phyloP scores from a whole-genome alignment of 1,140 invertebrate genomes.

The Acyrthosiphon pisum region DNA sequence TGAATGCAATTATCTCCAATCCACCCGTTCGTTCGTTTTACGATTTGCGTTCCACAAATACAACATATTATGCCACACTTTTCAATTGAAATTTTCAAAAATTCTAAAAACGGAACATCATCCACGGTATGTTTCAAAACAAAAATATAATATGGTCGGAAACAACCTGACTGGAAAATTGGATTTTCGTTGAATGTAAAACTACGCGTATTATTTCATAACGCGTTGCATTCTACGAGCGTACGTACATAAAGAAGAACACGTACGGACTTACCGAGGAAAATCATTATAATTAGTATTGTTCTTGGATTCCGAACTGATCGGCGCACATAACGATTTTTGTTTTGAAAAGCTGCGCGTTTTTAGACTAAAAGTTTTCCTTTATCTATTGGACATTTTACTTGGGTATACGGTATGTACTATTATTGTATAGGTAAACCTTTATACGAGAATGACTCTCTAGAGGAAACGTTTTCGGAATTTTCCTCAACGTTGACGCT shows the following conservation, averaged over 20 bases:
- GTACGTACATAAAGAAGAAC: background rate
- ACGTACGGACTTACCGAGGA: background rate
- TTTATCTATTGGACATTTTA: background rate
- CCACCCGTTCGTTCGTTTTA: background rate
- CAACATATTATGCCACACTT: background rate
- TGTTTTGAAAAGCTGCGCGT: background rate
- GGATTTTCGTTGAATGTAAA: background rate
- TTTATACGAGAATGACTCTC: background rate
- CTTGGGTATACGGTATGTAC: background rate
- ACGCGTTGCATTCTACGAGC: background rate
- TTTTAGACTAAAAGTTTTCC: background rate
- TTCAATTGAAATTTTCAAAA: background rate
- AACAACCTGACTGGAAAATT: background rate
- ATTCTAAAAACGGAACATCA: background rate
- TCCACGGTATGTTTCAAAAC: background rate
- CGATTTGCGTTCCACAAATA: background rate
- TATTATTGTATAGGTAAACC: no score
- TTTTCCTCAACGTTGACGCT: background rate
- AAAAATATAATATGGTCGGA: background rate
- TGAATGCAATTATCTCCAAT: background rate
- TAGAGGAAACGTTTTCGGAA: background rate
- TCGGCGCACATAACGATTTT: background rate
- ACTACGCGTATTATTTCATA: background rate
- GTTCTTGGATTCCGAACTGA: background rate
- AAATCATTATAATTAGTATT: background rate